Percentiles rank a stretch among this genome's conserved stretches.
Conservation (phyloP, 2,797 vertebrate genomes). For the Chrysocyon brachyurus region DNA sequence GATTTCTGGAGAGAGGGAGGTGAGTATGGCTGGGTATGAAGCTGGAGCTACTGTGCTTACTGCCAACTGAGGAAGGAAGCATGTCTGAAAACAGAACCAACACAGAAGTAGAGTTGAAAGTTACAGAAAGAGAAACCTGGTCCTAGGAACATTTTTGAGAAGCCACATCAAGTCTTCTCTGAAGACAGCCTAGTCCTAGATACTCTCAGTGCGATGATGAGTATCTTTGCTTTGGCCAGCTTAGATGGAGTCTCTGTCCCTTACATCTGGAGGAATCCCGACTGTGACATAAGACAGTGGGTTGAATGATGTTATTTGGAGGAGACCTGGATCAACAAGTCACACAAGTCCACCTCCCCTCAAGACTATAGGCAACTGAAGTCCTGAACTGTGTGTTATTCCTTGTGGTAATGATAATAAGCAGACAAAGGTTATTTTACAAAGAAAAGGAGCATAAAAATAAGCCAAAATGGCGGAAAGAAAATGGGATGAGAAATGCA, state of each 20-base stretch:
- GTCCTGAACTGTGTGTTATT: neutral
- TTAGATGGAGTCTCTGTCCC: conserved; percentile 18
- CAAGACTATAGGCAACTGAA: neutral
- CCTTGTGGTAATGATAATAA: neutral
- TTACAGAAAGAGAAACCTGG: neutral
- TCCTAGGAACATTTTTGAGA: neutral
- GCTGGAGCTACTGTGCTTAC: neutral
- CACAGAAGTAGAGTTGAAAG: neutral
- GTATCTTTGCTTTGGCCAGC: neutral
- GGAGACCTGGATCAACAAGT: neutral
- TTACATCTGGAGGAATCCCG: neutral
- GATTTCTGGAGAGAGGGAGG: neutral
- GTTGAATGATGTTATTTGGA: conserved; percentile 47
- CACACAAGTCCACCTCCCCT: neutral
- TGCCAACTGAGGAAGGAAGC: neutral
- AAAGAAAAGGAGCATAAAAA: neutral
- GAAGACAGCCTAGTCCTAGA: neutral
- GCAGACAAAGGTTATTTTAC: neutral
- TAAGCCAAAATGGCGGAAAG: neutral
- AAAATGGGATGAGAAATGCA: neutral
- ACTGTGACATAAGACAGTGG: neutral
- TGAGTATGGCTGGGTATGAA: neutral
- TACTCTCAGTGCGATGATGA: neutral
- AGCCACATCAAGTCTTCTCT: neutral
- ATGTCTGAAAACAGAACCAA: conserved; percentile 15